Base-by-base conservation (phyloP, 1,140 invertebrate genomes). In the Sminthurides bifidus region DNA sequence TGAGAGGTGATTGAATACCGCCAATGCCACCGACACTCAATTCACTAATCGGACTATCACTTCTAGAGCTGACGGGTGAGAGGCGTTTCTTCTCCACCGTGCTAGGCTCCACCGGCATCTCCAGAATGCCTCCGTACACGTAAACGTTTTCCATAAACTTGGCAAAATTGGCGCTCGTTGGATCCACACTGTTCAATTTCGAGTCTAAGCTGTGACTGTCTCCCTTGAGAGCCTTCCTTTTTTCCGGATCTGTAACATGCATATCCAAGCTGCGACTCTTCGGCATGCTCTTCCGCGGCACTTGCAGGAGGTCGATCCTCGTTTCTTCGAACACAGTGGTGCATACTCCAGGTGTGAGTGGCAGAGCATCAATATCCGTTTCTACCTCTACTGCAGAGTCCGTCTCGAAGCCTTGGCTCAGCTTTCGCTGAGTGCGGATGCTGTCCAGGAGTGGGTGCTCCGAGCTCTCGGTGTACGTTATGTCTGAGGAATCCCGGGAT, bases 21-120 rank as follows among this genome's bases (percentile, higher is more conserved):
- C 46, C 55, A 8, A 23, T 21, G 46, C 58, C 54, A 5, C 27
- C 15, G 14, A 44, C 55, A 43, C 59, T 56, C 17, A 65, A 35
- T 30, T 84, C 83, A 68, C 82, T 84, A 23, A 84, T 70, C 3
- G 82, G 82, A 68, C 81, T 84, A 68, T 85, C 83, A 67, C 81
- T 83, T 54, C 82, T 73, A 24, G 82, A 84, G 68, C 81, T 84
- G 29, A 84, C 81, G 8, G 83, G 83, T 63, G 67, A 69, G 6
- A 66, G 50, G 37, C 61, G 54, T n/a, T 62, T 53, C 24, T 64
- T 54, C 33, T 58, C 56, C 37, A 26, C 59, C 4, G 5, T 50
- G 14, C 5, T 24, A 21, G 6, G 29, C 17, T 66, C 40, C 58
- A 50, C 54, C 1, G 53, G 49, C 40, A 59, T 57, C 35, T 58